phyloP scores from a whole-genome alignment of 2,888 invertebrate genomes.

The Sympetrum striolatum region DNA sequence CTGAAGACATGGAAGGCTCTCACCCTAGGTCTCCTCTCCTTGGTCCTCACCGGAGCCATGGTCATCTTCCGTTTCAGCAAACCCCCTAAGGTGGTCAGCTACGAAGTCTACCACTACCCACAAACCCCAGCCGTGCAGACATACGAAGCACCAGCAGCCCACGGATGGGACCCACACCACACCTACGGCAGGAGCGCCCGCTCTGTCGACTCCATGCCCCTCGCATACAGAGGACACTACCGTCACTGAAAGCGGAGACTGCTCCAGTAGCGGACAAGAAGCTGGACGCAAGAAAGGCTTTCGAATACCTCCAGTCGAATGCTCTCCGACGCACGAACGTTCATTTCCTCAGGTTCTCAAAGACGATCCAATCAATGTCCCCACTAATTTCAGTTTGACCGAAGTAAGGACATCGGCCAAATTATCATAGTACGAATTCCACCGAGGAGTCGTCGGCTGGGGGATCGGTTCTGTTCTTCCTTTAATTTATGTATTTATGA shows the following conservation, averaged over 20 bases:
- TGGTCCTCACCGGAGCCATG: constrained; percentile 84
- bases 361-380: background rate
- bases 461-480: background rate
- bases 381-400: background rate
- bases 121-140: constrained; percentile 56
- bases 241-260: background rate
- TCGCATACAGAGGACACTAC: constrained; percentile 66
- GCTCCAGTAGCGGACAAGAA: background rate
- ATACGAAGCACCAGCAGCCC: constrained; percentile 41
- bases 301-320: background rate
- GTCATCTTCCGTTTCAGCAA: constrained; percentile 87
- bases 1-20: constrained; percentile 90
- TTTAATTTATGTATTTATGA: constrained; percentile 40
- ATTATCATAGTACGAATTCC: background rate
- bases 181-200: constrained; percentile 59
- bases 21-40: constrained; percentile 81
- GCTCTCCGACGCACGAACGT: background rate
- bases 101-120: constrained; percentile 85
- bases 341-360: background rate
- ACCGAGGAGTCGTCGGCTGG: background rate
- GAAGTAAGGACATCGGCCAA: background rate
- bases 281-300: background rate
- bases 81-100: constrained; percentile 76
- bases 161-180: constrained; percentile 38
- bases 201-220: constrained; percentile 66